Base-by-base conservation (phyloP, 1,140 invertebrate genomes). In the Trichomalopsis sarcophagae region DNA sequence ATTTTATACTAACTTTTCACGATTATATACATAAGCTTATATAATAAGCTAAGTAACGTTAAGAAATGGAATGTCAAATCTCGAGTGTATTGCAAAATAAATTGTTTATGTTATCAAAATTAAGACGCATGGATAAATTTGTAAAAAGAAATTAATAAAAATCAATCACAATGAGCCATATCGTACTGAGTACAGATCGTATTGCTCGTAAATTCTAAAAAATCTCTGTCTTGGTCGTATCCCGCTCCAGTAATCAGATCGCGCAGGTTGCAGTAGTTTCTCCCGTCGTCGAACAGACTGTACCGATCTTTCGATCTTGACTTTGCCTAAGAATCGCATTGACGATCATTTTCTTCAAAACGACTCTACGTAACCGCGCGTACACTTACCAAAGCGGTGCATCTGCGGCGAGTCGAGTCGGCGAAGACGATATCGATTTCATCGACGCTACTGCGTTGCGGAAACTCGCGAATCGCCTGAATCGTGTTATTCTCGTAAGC, bases 201-300 rank as follows among this genome's bases (percentile, higher is more conserved):
- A 50, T 87, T 87, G 33, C 14, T 88, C 0, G 89, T 89, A 27
- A 84, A 66, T 27, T 90, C 89, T 13, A 86, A 47, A 79, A 88
- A 90, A 27, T 86, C 82, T 5, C 27, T 44, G 40, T 84, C 73
- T 9, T 30, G 83, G 74, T 89, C 85, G 10, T 89, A 88, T 27
- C 78, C 86, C 10, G 85, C 85, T 9, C 79, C 86, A 10, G 78
- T 79, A 10, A 90, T 79, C 30, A 90, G 84, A 17, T 89, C 87
- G 23, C 82, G 86, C 21, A 90, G 76, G 86, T 90, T 89, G 11
- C 89, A 90, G n/a, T 90, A 90, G 69, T 90, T 90, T 14, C 55
- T 77, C 1, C 87, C 87, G 21, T 88, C 73, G 81, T 89, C 88
- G 17, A 89, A 89, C 62, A 90, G 17, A 13, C 50, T 85, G 47